Evolutionary conservation across 2,888 invertebrate species (phyloP).

Genomic region (Macroteleia sp.): DNA sequence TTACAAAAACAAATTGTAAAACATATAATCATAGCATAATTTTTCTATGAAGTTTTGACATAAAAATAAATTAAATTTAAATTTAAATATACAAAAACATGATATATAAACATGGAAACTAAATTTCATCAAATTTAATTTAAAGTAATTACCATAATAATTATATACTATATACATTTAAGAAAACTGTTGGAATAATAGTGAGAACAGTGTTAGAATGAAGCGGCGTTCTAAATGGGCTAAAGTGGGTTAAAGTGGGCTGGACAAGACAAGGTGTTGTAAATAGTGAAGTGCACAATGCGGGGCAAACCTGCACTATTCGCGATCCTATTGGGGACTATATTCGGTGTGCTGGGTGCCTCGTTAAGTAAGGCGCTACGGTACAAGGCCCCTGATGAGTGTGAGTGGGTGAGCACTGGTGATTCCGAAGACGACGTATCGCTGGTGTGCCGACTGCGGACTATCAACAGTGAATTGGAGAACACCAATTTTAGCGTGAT

Average conservation of each 20-base stretch:
- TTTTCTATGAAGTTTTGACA: too few species aligned
- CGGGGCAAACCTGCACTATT: conserved; percentile 86
- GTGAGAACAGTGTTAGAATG: conserved; percentile 48
- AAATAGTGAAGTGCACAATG: conserved; percentile 72
- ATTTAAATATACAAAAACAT: too few species aligned
- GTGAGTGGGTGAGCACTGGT: conserved; percentile 90
- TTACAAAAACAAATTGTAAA: too few species aligned
- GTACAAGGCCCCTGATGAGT: conserved; percentile 92
- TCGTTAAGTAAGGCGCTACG: conserved; percentile 87
- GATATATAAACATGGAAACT: too few species aligned
- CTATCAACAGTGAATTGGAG: conserved; percentile 92
- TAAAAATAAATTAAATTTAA: too few species aligned
- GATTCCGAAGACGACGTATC: conserved; percentile 88
- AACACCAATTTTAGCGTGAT: conserved; percentile 93
- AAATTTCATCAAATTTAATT: too few species aligned
- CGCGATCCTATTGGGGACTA: conserved; percentile 86
- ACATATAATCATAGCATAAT: too few species aligned
- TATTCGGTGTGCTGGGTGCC: conserved; percentile 87
- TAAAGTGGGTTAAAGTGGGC: conserved; percentile 39
- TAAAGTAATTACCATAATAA: too few species aligned
- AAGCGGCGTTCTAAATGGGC: conserved; percentile 62
- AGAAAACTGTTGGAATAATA: too few species aligned
- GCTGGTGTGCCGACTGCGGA: conserved; percentile 89
- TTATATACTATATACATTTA: too few species aligned
- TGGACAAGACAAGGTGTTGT: conserved; percentile 34